Evolutionary conservation across 2,797 vertebrate genomes (phyloP).

Genomic region (Pelochelys cantorii): DNA sequence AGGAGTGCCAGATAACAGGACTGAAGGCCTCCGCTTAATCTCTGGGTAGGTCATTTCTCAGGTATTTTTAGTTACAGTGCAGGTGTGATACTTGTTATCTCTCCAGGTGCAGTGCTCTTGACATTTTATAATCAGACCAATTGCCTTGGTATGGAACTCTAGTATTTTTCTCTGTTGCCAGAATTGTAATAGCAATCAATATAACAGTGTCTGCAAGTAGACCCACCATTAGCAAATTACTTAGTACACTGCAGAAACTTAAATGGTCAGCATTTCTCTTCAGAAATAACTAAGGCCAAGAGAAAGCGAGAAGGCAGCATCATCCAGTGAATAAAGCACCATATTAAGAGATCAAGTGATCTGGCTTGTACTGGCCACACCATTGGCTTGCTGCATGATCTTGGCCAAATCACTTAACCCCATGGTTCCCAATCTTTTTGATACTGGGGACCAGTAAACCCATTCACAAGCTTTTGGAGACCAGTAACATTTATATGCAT

Average conservation of each 20-base stretch:
- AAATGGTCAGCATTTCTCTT: background rate
- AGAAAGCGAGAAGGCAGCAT: background rate
- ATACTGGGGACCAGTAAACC: too few relatives aligned
- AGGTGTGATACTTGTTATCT: background rate
- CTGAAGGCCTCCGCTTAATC: conserved; percentile 1
- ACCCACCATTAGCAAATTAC: background rate
- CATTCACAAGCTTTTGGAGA: too few relatives aligned
- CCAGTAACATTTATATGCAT: too few relatives aligned
- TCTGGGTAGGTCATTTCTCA: background rate
- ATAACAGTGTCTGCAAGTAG: background rate
- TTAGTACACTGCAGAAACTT: background rate
- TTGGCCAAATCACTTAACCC: background rate
- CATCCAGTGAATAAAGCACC: fast-evolving
- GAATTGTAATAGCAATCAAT: background rate
- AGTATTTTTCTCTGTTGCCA: background rate
- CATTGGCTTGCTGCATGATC: background rate
- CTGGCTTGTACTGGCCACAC: background rate
- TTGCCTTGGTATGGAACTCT: background rate
- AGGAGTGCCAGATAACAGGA: background rate
- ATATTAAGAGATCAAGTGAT: background rate
- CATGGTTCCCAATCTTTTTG: too few relatives aligned
- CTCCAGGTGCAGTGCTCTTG: background rate
- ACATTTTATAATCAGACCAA: conserved; percentile 8
- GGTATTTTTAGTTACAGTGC: background rate
- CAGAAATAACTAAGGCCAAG: background rate